phyloP scores from a whole-genome alignment of 1,140 invertebrate species.

The Hyphantria cunea region DNA sequence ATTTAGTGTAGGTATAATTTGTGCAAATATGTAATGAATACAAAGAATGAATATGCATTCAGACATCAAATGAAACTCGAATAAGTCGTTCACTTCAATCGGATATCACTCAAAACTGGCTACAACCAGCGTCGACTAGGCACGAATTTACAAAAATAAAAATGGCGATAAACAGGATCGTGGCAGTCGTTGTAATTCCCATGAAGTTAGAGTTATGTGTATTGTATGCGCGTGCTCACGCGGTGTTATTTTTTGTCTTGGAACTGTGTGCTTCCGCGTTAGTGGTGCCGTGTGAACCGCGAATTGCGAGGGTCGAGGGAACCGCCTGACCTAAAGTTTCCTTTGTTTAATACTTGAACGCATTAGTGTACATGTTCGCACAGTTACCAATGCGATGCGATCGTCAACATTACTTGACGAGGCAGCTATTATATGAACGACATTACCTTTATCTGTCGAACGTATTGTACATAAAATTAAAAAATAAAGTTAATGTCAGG shows the following conservation, averaged over 20 bases:
- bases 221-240: slow-evolving; percentile 37
- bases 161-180: slow-evolving; percentile 16
- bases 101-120: slow-evolving; percentile 17
- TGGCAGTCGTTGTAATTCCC: slow-evolving; percentile 32
- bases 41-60: slow-evolving; percentile 10
- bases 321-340: slow-evolving; percentile 61
- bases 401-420: not conserved
- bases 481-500: too few relatives aligned
- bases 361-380: slow-evolving; percentile 41
- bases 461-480: too few relatives aligned
- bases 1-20: slow-evolving; percentile 15
- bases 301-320: slow-evolving; percentile 60
- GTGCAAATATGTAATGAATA: slow-evolving; percentile 18
- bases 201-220: slow-evolving; percentile 33
- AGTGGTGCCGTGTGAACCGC: slow-evolving; percentile 57
- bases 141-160: slow-evolving; percentile 14
- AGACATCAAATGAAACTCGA: slow-evolving; percentile 6
- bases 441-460: not conserved
- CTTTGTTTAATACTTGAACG: slow-evolving; percentile 56
- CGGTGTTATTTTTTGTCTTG: slow-evolving; percentile 38
- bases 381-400: slow-evolving; percentile 9
- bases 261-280: slow-evolving; percentile 58
- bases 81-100: slow-evolving; percentile 18
- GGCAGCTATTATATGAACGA: not conserved
- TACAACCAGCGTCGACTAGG: slow-evolving; percentile 1